Base-by-base conservation (phyloP, 2,888 invertebrate species). In the Malthinus flaveolus region DNA sequence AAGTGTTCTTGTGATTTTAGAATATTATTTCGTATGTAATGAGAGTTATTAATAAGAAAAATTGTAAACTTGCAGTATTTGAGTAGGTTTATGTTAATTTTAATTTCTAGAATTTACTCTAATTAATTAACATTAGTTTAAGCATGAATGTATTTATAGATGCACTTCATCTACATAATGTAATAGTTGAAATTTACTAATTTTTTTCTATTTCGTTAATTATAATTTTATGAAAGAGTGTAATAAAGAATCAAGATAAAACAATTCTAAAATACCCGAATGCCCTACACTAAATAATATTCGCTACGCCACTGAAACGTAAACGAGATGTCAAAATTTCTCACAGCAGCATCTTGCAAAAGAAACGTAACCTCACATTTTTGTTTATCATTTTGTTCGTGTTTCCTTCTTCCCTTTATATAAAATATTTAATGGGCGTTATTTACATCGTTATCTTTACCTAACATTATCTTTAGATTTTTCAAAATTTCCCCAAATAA, bases 1-100 rank as follows among this genome's bases (percentile, higher is more conserved):
- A 59, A 59, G 59, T 59, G 49, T 54, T 45, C 34, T 59, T 59
- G 59, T 59, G 59, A 59, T 59, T 45, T 53, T 59, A 59, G 59
- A n/a, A 10, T 55, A 55, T n/a, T n/a, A n/a, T 39, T 57, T 36
- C 33, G 45, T 44, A 44, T 34, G 49, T 37, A 11, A 49, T 12
- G 12, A 33, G 36, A 37, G 37, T 42, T 11, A 52, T 13, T 42
- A 42, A 50, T 23, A 13, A 15, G 42, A 50, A n/a, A 10, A 6
- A 36, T 12, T 36, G 36, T 36, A 36, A 36, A 36, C 12, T 6
- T 36, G 12, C 10, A 23, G 23, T 36, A 36, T 36, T 36, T 34
- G 13, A 33, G 34, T 12, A 42, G 9, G 44, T 44, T 23, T 44
- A 35, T n/a, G 33, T 12, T 50, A 42, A 42, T 42, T 11, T 39